Evolutionary conservation across 2,113 vertebrate species (phyloP).

Genomic region (Sinocyclocheilus anophthalmus): DNA sequence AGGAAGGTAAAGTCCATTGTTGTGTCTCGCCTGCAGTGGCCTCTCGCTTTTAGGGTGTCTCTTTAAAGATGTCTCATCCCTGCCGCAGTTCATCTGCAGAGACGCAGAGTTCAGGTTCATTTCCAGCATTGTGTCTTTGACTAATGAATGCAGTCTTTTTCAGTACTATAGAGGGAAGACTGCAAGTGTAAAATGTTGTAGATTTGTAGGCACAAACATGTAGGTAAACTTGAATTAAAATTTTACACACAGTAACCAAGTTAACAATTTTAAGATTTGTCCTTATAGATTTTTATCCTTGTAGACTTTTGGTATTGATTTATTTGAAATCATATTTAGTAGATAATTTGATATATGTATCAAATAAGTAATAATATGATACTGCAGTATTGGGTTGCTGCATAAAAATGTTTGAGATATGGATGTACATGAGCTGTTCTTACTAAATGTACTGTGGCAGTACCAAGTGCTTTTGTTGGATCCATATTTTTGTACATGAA

Average conservation of each 20-base stretch:
- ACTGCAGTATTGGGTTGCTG: background rate
- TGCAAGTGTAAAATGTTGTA: background rate
- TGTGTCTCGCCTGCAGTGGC: slow-evolving; percentile 71
- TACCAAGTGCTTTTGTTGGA: background rate
- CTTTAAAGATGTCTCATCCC: slow-evolving; percentile 19
- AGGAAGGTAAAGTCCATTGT: slow-evolving; percentile 55
- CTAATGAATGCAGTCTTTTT: background rate
- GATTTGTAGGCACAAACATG: background rate
- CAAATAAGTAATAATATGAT: background rate
- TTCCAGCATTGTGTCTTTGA: background rate
- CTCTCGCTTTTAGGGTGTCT: slow-evolving; percentile 10
- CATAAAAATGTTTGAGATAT: background rate
- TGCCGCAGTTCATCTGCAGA: slow-evolving; percentile 8
- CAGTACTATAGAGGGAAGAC: background rate
- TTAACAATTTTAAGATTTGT: background rate
- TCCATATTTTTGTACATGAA: background rate
- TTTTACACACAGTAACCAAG: background rate
- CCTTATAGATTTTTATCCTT: background rate
- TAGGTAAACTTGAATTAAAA: too few species aligned
- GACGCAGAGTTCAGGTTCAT: background rate
- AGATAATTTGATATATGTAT: background rate
- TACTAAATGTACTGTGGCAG: too few species aligned
- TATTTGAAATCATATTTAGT: background rate
- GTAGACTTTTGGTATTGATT: background rate
- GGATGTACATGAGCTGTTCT: too few species aligned